phyloP scores from a whole-genome alignment of 2,797 vertebrate species.

The Synanceia verrucosa region DNA sequence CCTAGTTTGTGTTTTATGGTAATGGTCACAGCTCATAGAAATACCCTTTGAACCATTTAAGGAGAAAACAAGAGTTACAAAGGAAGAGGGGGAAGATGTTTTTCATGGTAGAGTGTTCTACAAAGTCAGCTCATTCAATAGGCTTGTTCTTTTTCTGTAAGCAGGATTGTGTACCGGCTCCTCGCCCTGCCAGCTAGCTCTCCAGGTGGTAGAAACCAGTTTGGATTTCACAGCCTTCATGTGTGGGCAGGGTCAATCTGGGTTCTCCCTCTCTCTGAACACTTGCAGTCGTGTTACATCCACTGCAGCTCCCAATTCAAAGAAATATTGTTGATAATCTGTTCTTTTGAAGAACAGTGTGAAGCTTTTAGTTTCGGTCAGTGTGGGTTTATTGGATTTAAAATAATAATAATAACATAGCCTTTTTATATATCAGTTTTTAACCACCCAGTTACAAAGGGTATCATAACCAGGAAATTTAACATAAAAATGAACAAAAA shows the following conservation, averaged over 20 bases:
- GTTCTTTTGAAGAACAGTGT: background rate
- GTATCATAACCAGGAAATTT: too few relatives aligned
- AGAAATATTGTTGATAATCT: background rate
- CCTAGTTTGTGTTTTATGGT: constrained; percentile 40
- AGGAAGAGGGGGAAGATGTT: background rate
- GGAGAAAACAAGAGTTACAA: constrained; percentile 7
- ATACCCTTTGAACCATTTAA: constrained; percentile 28
- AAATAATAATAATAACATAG: constrained; percentile 4
- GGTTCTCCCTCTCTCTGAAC: constrained; percentile 25
- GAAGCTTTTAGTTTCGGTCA: background rate
- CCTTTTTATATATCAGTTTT: too few relatives aligned
- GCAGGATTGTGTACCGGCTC: constrained; percentile 11
- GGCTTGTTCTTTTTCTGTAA: constrained; percentile 33
- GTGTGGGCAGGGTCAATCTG: constrained; percentile 40
- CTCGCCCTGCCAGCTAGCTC: constrained; percentile 31
- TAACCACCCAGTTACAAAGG: too few relatives aligned
- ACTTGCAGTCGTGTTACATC: constrained; percentile 5
- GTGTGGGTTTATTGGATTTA: background rate
- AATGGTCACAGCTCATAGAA: constrained; percentile 43
- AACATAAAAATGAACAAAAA: too few relatives aligned
- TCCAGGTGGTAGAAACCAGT: constrained; percentile 39
- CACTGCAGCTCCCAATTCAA: background rate
- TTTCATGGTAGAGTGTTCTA: constrained; percentile 10
- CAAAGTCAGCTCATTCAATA: constrained; percentile 43
- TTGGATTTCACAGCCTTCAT: constrained; percentile 58